phyloP scores from a whole-genome alignment of 2,113 vertebrate genomes.

The Catharus minimus region DNA sequence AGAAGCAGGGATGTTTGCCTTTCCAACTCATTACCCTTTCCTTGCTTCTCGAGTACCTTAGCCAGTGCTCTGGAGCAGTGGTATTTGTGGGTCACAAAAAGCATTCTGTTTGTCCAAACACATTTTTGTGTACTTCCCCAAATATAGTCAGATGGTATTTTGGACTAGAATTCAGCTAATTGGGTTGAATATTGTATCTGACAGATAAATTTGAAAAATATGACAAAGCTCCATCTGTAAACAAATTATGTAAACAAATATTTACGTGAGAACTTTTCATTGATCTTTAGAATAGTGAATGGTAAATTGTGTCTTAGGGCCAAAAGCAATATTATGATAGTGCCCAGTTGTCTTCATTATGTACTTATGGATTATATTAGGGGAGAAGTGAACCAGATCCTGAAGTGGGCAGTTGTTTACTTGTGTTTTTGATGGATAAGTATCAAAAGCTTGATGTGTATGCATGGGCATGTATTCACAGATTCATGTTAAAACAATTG shows the following conservation, averaged over 20 bases:
- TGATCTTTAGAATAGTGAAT: background rate
- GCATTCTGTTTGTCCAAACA: background rate
- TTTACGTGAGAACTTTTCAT: background rate
- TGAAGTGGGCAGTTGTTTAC: background rate
- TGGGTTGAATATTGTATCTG: background rate
- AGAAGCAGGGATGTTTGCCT: slow-evolving; percentile 18
- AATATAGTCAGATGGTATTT: background rate
- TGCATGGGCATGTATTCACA: background rate
- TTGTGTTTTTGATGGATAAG: background rate
- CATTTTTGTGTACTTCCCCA: background rate
- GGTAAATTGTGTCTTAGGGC: background rate
- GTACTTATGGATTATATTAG: background rate
- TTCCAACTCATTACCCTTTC: slow-evolving; percentile 27
- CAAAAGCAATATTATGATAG: background rate
- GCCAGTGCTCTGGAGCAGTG: background rate
- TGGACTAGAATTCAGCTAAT: background rate
- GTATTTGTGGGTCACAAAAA: background rate
- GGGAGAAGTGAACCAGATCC: background rate
- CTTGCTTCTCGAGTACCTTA: background rate
- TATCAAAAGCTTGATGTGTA: background rate
- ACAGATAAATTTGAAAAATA: background rate
- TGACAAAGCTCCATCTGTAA: background rate
- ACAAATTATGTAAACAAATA: background rate
- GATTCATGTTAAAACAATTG: background rate
- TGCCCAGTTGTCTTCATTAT: background rate